phyloP scores from a whole-genome alignment of 1,140 invertebrate genomes.

The Agraylea sexmaculata region DNA sequence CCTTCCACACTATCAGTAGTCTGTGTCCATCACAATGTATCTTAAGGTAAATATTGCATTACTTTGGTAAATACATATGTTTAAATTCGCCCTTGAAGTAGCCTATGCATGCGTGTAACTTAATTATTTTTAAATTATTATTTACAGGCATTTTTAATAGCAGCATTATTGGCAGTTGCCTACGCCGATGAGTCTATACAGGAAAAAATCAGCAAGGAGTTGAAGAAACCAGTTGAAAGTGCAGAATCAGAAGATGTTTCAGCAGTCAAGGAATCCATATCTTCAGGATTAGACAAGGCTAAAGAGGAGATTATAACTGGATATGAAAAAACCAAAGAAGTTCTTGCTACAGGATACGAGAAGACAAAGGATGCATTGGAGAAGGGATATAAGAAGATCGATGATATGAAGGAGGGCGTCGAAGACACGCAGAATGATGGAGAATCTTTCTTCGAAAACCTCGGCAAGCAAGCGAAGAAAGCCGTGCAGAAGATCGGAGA shows the following conservation, averaged over 20 bases:
- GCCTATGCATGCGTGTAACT: not conserved
- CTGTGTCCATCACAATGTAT: too few species aligned
- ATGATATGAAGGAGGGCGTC: conserved; percentile 14
- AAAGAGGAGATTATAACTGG: conserved; percentile 10
- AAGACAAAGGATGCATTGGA: not conserved
- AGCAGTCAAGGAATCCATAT: conserved; percentile 10
- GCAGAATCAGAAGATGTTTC: conserved; percentile 13
- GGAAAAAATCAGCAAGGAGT: conserved; percentile 12
- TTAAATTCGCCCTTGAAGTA: not conserved
- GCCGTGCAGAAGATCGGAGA: conserved; percentile 13
- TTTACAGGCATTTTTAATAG: not conserved
- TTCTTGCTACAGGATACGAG: not conserved
- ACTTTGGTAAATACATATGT: not conserved
- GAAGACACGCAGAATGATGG: conserved; percentile 6
- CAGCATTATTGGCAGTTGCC: not conserved
- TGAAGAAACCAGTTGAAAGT: conserved; percentile 9
- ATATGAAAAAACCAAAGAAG: conserved; percentile 11
- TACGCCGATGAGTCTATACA: conserved; percentile 15
- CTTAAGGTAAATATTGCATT: too few species aligned
- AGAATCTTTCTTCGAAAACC: conserved; percentile 16
- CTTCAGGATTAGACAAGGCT: conserved; percentile 9
- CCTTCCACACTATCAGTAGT: too few species aligned
- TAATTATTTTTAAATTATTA: not conserved
- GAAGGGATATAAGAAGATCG: conserved; percentile 6
- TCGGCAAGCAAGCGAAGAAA: conserved; percentile 15